Evolutionary conservation across 64 coral and sea anemone species (phyloP).

Genomic region (Porites lutea): DNA sequence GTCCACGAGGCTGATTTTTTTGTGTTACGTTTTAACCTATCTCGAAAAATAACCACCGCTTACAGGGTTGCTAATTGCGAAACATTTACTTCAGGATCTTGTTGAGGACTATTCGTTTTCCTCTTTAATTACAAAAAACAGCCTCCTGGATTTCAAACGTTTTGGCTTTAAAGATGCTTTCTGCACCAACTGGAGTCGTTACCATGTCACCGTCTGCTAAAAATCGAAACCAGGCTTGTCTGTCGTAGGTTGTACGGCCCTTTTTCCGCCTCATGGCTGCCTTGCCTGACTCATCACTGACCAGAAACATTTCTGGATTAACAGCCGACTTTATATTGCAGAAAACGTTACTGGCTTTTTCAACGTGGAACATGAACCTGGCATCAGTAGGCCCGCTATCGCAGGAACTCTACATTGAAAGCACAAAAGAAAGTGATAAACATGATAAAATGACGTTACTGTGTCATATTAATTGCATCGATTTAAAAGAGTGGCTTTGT

Average conservation of each 20-base stretch:
- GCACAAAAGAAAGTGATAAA: background rate
- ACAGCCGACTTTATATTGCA: too few relatives aligned
- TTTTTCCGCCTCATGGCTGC: background rate
- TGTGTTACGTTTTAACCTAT: too few relatives aligned
- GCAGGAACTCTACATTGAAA: too few relatives aligned
- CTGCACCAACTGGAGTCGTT: background rate
- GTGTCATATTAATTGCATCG: too few relatives aligned
- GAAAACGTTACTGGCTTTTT: background rate
- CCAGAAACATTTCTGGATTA: background rate
- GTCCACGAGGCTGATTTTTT: too few relatives aligned
- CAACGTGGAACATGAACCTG: background rate
- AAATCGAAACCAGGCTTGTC: slow-evolving; percentile 11
- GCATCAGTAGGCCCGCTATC: background rate
- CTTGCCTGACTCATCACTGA: background rate
- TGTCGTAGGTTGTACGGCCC: background rate
- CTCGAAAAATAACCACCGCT: too few relatives aligned
- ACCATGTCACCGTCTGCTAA: background rate
- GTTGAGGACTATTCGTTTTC: too few relatives aligned
- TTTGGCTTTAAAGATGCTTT: background rate
- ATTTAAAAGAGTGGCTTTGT: too few relatives aligned
- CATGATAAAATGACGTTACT: background rate
- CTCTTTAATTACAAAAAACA: too few relatives aligned
- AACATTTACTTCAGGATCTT: too few relatives aligned
- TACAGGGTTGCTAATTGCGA: too few relatives aligned
- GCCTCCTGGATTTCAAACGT: background rate